Conservation (phyloP, 2,113 vertebrate species). For the Sminthopsis crassicaudata region DNA sequence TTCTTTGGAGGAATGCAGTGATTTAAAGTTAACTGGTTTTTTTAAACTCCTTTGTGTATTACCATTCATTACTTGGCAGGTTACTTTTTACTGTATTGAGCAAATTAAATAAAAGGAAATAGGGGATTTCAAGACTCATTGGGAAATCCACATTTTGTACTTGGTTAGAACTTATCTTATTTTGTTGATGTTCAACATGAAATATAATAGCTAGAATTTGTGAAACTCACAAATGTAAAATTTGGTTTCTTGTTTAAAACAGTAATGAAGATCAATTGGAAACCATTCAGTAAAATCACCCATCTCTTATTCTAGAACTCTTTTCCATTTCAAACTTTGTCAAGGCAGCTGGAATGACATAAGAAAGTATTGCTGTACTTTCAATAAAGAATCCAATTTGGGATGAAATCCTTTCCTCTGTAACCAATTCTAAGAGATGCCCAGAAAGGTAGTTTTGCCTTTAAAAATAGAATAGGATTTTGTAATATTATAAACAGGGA, state of each 20-base stretch:
- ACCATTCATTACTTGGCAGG: not conserved
- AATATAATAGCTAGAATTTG: not conserved
- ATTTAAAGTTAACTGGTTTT: constrained; percentile 29
- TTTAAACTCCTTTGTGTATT: not conserved
- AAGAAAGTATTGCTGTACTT: not conserved
- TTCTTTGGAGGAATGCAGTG: constrained; percentile 13
- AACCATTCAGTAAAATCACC: not conserved
- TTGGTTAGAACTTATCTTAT: not conserved
- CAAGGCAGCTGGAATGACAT: not conserved
- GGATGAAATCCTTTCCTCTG: not conserved
- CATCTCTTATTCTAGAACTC: not conserved
- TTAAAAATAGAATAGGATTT: not conserved
- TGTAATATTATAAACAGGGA: not conserved
- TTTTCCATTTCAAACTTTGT: not conserved
- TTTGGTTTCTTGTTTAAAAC: not conserved
- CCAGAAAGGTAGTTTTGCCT: not conserved
- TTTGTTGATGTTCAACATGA: not conserved
- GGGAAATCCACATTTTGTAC: not conserved
- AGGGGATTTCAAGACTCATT: not conserved
- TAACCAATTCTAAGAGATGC: not conserved
- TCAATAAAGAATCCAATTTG: not conserved
- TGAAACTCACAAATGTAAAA: not conserved
- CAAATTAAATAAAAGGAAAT: not conserved
- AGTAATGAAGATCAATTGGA: not conserved
- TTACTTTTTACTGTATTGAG: not conserved